phyloP scores from a whole-genome alignment of 1,140 invertebrate species.

The Lepidurus packardi region DNA sequence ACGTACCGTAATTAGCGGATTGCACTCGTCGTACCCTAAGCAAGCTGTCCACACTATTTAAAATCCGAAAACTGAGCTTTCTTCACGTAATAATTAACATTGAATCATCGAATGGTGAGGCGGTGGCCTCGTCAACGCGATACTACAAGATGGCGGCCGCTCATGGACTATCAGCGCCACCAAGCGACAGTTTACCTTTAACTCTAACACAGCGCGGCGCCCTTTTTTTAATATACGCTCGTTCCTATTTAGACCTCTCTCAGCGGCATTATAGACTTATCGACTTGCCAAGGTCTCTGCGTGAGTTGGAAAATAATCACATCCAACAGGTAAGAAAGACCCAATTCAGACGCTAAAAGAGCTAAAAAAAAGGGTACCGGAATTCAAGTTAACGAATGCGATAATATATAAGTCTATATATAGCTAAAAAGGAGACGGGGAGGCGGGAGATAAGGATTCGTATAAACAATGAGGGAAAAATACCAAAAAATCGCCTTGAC shows the following conservation, averaged over 20 bases:
- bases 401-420: slow-evolving; percentile 16
- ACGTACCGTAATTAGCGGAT: neutral
- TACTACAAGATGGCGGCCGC: slow-evolving; percentile 17
- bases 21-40: neutral
- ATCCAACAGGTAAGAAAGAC: neutral
- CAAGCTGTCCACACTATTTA: neutral
- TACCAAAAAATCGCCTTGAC: neutral
- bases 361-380: neutral
- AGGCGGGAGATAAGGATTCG: neutral
- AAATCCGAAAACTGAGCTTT: neutral
- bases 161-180: neutral
- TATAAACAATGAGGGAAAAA: slow-evolving; percentile 8
- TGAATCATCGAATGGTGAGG: slow-evolving; percentile 21
- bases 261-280: neutral
- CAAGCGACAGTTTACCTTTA: neutral
- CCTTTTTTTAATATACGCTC: neutral
- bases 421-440: slow-evolving; percentile 18
- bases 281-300: neutral
- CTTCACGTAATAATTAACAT: neutral
- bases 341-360: neutral
- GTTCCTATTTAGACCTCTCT: neutral
- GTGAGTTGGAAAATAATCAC: neutral
- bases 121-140: slow-evolving; percentile 20
- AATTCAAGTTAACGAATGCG: neutral
- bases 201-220: neutral